Base-by-base conservation (phyloP, 2,888 invertebrate genomes). In the Nephrocerus scutellatus region DNA sequence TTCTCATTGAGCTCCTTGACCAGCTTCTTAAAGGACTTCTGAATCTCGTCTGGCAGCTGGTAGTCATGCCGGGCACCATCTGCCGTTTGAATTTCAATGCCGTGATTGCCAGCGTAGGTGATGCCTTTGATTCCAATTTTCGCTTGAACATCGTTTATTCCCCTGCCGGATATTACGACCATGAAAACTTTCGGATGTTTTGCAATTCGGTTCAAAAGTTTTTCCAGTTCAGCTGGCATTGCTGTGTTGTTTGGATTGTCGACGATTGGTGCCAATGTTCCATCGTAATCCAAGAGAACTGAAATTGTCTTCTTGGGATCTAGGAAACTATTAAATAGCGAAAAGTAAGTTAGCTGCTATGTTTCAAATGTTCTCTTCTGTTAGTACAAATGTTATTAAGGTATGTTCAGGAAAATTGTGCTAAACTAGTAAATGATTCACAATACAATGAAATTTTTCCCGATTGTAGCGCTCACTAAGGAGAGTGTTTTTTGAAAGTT, bases 91-190 rank as follows among this genome's bases (percentile, higher is more conserved):
- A 84, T 83, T 64, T 84, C 83, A 24, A 84, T 65, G 5, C 83
- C 84, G 56, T 84, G 84, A 60, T 80, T 83, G 5, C 84, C 84
- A 6, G 79, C 83, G 54, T 82, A 84, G 0, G 81, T 83, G 10
- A 83, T 76, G 13, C 61, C 59, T 10, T 48, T 50, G 23, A 63
- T 55, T 37, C 60, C 62, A 48, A 77, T 82, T 74, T 80, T 80
- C 26, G 71, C 63, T 54, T 80, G 80, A 1, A 83, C 81, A 59
- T 82, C 80, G 46, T 75, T 72, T 1, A 83, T 76, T 41, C 78
- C 79, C 50, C 84, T 71, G 20, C 83, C 84, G 1, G 82, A 82
- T 39, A 84, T 79, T 18, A 84, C 73, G 2, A 81, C 77, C 48
- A 83, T 74, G 54, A 80, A 82, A 8, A 82, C 75, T 49, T 81